Conservation (phyloP, 1,140 invertebrate genomes). For the Panulirus ornatus region DNA sequence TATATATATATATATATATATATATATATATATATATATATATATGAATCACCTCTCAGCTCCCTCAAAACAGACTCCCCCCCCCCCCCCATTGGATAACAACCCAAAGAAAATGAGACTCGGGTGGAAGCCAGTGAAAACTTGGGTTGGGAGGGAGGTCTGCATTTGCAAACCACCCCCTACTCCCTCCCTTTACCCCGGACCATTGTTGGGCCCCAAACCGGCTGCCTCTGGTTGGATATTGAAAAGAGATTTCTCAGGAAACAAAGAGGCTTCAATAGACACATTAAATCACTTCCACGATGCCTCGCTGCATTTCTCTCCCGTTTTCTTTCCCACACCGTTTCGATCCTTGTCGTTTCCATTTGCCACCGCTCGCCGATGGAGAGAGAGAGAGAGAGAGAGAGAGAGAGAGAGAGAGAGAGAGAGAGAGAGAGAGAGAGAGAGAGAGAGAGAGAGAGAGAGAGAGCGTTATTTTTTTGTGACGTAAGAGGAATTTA, state of each 20-base stretch:
- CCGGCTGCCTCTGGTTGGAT: conserved; percentile 68
- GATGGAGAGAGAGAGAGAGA: not conserved
- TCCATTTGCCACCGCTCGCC: conserved; percentile 19
- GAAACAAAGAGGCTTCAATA: conserved; percentile 70
- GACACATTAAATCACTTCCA: conserved; percentile 72
- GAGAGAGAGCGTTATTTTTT: too few relatives aligned
- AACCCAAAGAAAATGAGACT: conserved; percentile 32
- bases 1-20: too few relatives aligned
- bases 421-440: not conserved
- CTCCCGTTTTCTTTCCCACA: conserved; percentile 27
- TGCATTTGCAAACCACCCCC: conserved; percentile 70
- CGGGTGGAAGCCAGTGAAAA: conserved; percentile 28
- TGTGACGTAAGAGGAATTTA: too few relatives aligned
- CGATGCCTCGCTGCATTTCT: conserved; percentile 52
- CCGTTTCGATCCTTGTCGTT: conserved; percentile 27
- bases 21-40: too few relatives aligned
- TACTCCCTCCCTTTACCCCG: too few relatives aligned
- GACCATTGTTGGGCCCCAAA: conserved; percentile 65
- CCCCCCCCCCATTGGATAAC: too few relatives aligned
- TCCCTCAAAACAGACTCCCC: too few relatives aligned
- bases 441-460: not conserved
- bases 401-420: not conserved
- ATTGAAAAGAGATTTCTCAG: conserved; percentile 73
- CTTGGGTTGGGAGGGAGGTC: conserved; percentile 16
- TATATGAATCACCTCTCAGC: too few relatives aligned